These are phyloP conservation scores for Cryptoleucopteryx plumbea DNA, from an alignment of 2,113 vertebrate genomes.

Conservation along the genomic window DNA sequence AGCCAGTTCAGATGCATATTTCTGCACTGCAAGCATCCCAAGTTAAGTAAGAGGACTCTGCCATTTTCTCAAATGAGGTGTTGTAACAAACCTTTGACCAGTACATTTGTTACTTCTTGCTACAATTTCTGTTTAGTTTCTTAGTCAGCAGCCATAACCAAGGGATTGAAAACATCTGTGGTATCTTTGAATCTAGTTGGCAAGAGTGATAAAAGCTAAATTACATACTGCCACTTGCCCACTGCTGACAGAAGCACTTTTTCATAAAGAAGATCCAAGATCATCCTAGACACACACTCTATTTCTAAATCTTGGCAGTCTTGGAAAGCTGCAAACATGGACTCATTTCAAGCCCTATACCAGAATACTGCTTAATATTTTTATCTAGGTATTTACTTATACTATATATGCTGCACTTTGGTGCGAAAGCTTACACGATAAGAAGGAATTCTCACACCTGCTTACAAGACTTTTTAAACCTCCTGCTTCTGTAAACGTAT, in stretches of 20 bases:
- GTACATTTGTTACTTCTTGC: neutral
- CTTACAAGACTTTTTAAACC: neutral
- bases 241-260: slow-evolving; percentile 8
- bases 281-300: neutral
- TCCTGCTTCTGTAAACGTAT: neutral
- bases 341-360: neutral
- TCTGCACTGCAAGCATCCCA: neutral
- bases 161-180: neutral
- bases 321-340: neutral
- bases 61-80: neutral
- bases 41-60: neutral
- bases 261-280: neutral
- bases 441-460: neutral
- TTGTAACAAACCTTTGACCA: neutral
- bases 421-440: neutral
- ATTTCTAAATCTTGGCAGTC: neutral
- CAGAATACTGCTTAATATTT: neutral
- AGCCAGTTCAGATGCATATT: neutral
- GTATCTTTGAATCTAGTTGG: neutral
- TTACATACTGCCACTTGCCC: neutral
- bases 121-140: slow-evolving; percentile 3
- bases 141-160: neutral
- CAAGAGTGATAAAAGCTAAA: neutral
- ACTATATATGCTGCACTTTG: neutral
- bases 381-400: neutral